These are phyloP conservation scores for Trachurus trachurus DNA, from an alignment of 2,797 vertebrate species.

Conservation along the genomic window DNA sequence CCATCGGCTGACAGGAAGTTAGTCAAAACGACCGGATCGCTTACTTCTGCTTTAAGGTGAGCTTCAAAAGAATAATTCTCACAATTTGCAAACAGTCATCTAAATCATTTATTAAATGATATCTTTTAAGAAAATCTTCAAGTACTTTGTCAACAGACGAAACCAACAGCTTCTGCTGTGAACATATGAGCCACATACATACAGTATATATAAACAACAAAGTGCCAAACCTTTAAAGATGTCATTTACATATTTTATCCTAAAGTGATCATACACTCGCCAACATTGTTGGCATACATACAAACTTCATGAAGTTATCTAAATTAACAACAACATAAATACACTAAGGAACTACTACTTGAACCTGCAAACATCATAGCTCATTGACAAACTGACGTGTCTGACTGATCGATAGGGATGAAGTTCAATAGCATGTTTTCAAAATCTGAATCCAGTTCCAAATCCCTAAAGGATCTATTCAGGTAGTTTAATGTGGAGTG, in stretches of 20 bases:
- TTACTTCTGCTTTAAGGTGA: too few species aligned
- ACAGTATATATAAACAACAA: constrained; percentile 14
- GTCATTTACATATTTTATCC: not conserved
- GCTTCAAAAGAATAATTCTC: not conserved
- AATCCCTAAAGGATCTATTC: not conserved
- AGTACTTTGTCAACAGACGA: constrained; percentile 27
- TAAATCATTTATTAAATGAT: constrained; percentile 45
- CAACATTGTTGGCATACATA: not conserved
- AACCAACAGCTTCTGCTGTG: constrained; percentile 6
- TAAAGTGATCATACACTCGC: not conserved
- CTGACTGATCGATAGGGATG: not conserved
- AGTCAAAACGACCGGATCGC: too few species aligned
- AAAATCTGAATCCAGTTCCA: not conserved
- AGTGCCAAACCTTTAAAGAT: constrained; percentile 38
- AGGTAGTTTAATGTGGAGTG: not conserved
- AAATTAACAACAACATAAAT: not conserved
- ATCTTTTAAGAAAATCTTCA: constrained; percentile 11
- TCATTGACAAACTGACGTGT: not conserved
- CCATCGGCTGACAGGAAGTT: too few species aligned
- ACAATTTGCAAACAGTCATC: constrained; percentile 30
- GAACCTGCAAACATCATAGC: not conserved
- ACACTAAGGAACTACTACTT: not conserved
- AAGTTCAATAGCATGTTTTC: not conserved
- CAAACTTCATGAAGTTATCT: not conserved
- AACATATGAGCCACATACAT: not conserved